Evolutionary conservation across 2,797 vertebrate species (phyloP), one percentile per base, ranked within the genome.

Genomic region (Lacerta viridis): DNA sequence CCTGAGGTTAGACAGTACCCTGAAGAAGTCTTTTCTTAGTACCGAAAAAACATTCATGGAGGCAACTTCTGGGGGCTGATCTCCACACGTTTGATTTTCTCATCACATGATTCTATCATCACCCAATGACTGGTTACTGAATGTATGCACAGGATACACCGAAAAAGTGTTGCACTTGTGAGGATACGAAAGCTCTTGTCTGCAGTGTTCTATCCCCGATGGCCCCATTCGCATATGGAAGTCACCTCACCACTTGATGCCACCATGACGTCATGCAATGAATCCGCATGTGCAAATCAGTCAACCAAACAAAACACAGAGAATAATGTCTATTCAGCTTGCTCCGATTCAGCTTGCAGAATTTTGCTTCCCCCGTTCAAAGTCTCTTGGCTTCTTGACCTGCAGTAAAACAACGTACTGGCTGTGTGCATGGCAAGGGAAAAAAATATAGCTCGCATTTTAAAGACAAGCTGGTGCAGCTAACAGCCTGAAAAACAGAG

Each of bases 401-500:
- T 55, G 61, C 33, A 50, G 3, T 39, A 68, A 41, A 77, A 83
- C 33, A 55, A 78, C 3, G 1, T 25, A 55, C 20, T 43, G 18
- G 39, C 85, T 41, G 61, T 20, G 61, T 29, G 61, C 5, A 66
- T 23, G 17, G n/a, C n/a, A 59, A 50, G 39, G 18, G 17, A 10
- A 33, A 66, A 66, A 69, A 78, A 36, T 39, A 74, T 33, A 61
- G 20, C 61, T 55, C 4, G 41, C 13, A 1, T 11, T 7, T 3
- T 76, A 55, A 88, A 55, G 72, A 39, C n/a, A 33, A 41, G 43
- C 25, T 23, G 43, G 39, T 7, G 18, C 55, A 64, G 39, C 78
- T 39, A 64, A 78, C 80, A 83, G 80, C n/a, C 41, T 23, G 75
- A 46, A 72, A 41, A 87, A 46, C 76, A 90, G 80, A 84, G 39